These are phyloP conservation scores for Trilocha varians DNA, from an alignment of 2,888 invertebrate genomes.

Conservation along the genomic window DNA sequence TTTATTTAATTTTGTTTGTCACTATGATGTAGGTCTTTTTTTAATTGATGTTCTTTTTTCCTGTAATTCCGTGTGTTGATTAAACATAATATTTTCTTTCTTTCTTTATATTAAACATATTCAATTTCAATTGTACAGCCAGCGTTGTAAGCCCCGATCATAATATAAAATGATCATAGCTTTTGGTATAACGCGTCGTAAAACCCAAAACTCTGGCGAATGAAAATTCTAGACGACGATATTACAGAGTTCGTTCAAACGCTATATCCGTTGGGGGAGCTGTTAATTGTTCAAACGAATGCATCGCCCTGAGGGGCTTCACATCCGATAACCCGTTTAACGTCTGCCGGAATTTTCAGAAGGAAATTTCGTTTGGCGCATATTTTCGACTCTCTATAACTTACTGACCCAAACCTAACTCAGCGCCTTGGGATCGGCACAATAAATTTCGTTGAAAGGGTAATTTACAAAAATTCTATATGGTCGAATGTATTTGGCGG, in stretches of 20 bases:
- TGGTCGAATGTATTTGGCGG: conserved; percentile 1
- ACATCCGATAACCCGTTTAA: conserved; percentile 5
- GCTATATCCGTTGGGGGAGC: background rate
- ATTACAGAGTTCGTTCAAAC: background rate
- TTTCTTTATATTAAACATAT: no score
- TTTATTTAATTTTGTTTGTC: no score
- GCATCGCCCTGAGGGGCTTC: background rate
- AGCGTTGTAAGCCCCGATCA: no score
- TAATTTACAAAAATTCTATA: conserved; percentile 3
- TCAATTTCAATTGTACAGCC: no score
- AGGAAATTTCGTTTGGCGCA: conserved; percentile 3
- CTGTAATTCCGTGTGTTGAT: no score
- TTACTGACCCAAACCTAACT: conserved; percentile 1
- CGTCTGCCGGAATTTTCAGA: conserved; percentile 4
- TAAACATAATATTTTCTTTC: no score
- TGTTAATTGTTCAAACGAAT: background rate
- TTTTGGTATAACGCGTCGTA: background rate
- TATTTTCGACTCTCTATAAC: conserved; percentile 7
- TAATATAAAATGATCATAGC: background rate
- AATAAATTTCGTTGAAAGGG: conserved; percentile 5
- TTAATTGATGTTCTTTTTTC: no score
- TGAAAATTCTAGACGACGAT: background rate
- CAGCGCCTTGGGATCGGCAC: conserved; percentile 3
- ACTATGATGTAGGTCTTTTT: no score
- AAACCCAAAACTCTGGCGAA: background rate